Conservation (phyloP, 2,113 vertebrate species). For the Misgurnus mizolepis region DNA sequence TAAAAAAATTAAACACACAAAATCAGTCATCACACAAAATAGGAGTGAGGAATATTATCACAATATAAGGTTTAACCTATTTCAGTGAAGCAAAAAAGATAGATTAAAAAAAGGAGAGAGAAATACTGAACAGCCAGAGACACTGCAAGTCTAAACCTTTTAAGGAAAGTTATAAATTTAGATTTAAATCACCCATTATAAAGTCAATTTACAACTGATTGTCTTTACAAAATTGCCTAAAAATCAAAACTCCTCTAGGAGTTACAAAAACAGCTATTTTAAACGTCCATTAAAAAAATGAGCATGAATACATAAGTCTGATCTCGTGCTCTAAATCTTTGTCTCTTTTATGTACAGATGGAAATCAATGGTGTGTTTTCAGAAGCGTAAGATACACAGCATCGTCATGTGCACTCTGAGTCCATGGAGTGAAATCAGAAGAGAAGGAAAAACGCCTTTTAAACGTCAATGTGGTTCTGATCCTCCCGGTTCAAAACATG, state of each 20-base stretch:
- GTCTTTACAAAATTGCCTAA: constrained; percentile 77
- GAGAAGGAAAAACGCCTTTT: constrained; percentile 19
- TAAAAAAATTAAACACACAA: not conserved
- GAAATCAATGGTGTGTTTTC: constrained; percentile 25
- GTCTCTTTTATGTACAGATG: constrained; percentile 20
- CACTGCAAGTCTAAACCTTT: constrained; percentile 59
- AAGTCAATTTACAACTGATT: constrained; percentile 78
- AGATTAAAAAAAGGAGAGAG: not conserved
- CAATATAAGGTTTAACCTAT: constrained; percentile 3
- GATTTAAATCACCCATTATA: constrained; percentile 70
- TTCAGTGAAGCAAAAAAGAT: not conserved
- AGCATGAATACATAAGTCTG: constrained; percentile 67
- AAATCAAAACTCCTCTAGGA: constrained; percentile 72
- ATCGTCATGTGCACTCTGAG: constrained; percentile 21
- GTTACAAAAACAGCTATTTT: constrained; percentile 68
- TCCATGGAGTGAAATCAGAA: constrained; percentile 31
- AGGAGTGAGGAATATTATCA: constrained; percentile 17
- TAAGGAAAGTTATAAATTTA: constrained; percentile 65
- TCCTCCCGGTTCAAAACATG: constrained; percentile 88
- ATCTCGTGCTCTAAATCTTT: constrained; percentile 45
- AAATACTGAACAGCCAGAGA: constrained; percentile 50
- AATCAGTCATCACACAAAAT: constrained; percentile 20
- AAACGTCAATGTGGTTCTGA: not conserved
- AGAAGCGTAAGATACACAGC: constrained; percentile 14
- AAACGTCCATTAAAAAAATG: constrained; percentile 69